A percentile compares a stretch with the other conserved stretches of the same genome.
Conservation (phyloP, 2,113 vertebrate species). For the Smithornis capensis region DNA sequence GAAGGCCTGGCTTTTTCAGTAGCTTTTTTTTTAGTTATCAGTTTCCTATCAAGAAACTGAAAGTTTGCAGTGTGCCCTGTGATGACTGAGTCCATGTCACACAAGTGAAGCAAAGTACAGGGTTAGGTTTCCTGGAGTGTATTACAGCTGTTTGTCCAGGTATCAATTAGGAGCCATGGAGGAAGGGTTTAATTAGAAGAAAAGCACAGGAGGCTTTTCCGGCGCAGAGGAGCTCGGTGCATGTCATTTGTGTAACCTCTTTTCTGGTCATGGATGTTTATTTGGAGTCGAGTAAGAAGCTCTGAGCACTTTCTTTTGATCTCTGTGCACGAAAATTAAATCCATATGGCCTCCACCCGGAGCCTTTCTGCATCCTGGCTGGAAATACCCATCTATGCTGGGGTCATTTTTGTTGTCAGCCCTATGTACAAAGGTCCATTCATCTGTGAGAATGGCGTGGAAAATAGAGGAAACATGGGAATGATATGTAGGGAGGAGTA, state of each 20-base stretch:
- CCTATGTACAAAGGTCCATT: not conserved
- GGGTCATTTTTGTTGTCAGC: not conserved
- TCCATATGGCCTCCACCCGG: conserved; percentile 7
- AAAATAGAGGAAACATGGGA: not conserved
- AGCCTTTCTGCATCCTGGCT: not conserved
- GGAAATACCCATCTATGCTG: not conserved
- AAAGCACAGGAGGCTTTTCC: not conserved
- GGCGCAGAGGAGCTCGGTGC: accelerated
- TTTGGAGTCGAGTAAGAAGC: not conserved
- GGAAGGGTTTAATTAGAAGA: conserved; percentile 45
- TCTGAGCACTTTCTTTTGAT: conserved; percentile 22
- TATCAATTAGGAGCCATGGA: not conserved
- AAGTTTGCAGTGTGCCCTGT: not conserved
- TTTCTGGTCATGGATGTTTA: conserved; percentile 11
- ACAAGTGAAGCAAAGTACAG: not conserved
- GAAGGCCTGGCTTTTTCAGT: not conserved
- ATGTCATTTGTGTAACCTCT: conserved; percentile 22
- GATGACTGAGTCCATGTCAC: not conserved
- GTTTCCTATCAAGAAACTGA: not conserved
- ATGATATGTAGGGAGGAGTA: not conserved
- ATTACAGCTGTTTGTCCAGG: conserved; percentile 9
- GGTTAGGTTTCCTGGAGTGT: not conserved
- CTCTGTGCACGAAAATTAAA: conserved; percentile 6
- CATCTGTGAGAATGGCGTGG: not conserved
- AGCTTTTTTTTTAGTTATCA: not conserved